phyloP scores from a whole-genome alignment of 2,113 vertebrate genomes.

The Poecile atricapillus region DNA sequence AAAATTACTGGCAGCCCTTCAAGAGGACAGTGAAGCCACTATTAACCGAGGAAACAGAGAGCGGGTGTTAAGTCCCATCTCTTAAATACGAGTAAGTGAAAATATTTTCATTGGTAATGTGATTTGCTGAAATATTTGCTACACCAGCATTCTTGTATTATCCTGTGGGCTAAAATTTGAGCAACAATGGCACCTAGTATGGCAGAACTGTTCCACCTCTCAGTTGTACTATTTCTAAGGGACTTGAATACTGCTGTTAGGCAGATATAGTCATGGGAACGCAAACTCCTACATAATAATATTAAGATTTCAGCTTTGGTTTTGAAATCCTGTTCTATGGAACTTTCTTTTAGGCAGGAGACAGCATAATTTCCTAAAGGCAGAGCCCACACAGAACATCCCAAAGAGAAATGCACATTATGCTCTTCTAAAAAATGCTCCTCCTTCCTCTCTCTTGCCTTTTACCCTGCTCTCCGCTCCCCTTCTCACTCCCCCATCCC shows the following conservation, averaged over 20 bases:
- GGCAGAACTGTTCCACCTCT: background rate
- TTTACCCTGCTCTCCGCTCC: background rate
- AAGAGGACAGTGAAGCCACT: conserved; percentile 33
- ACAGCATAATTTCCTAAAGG: background rate
- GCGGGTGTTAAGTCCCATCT: background rate
- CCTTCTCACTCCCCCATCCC: background rate
- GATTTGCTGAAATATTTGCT: background rate
- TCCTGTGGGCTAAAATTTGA: background rate
- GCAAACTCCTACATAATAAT: background rate
- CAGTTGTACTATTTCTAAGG: background rate
- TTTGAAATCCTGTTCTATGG: background rate
- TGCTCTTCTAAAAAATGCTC: background rate
- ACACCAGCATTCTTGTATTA: background rate
- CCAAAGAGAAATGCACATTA: background rate
- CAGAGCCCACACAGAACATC: background rate
- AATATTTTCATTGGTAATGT: background rate
- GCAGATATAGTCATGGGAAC: background rate
- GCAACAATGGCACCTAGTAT: background rate
- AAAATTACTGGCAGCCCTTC: conserved; percentile 40
- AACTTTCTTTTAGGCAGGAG: background rate
- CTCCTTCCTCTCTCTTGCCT: background rate
- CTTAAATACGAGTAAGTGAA: background rate
- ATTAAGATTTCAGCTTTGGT: background rate
- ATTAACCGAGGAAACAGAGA: background rate
- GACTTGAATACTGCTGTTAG: background rate